phyloP scores from a whole-genome alignment of 2,113 vertebrate genomes.

The Furnarius figulus region DNA sequence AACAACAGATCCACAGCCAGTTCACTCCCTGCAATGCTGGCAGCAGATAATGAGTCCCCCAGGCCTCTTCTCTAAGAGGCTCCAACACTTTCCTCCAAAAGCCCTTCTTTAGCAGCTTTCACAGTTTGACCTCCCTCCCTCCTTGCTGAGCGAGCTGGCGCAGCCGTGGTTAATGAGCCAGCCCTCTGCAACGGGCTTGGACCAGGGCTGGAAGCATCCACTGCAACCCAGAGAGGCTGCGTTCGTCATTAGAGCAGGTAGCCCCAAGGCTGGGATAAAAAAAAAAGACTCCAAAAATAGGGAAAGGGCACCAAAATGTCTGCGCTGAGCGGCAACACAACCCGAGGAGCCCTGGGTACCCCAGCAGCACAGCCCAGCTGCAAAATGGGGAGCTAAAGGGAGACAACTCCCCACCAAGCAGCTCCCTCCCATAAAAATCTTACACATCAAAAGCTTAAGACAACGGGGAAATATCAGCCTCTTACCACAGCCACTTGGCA shows the following conservation, averaged over 20 bases:
- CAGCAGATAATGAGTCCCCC: conserved; percentile 23
- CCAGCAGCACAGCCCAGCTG: rapidly evolving
- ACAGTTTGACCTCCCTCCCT: neutral
- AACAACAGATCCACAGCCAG: neutral
- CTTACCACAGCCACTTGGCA: neutral
- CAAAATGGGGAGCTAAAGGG: neutral
- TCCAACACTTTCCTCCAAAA: neutral
- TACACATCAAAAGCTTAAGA: neutral
- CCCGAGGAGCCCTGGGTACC: rapidly evolving
- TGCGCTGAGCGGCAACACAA: neutral
- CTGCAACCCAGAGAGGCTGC: neutral
- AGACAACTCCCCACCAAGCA: neutral
- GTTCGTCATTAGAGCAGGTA: neutral
- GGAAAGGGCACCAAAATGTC: neutral
- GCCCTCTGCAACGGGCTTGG: neutral
- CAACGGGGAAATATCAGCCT: rapidly evolving
- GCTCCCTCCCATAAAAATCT: neutral
- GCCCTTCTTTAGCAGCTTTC: neutral
- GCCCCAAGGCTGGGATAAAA: neutral
- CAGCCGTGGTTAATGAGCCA: neutral
- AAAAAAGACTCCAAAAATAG: neutral
- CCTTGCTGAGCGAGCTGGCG: neutral
- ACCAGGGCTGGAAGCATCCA: neutral
- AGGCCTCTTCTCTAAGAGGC: neutral
- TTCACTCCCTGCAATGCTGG: neutral